Evolutionary conservation across 1,140 invertebrate genomes (phyloP).

Genomic region (Ooceraea biroi): DNA sequence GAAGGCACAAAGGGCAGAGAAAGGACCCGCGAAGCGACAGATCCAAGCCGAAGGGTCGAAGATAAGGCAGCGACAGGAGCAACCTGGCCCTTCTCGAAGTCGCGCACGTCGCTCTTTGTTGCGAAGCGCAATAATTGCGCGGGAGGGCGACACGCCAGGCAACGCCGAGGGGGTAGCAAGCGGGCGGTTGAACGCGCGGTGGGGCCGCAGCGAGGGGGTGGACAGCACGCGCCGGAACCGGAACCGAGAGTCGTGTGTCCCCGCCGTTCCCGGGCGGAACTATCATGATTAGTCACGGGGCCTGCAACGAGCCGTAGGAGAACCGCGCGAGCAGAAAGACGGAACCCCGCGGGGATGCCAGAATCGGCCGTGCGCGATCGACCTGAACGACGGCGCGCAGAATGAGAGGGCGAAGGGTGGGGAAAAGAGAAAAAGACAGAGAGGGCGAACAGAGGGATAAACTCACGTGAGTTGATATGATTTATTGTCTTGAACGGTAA

Average conservation of each 20-base stretch:
- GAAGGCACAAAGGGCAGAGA: slow-evolving; percentile 13
- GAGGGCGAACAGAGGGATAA: slow-evolving; percentile 3
- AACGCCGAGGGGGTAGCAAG: slow-evolving; percentile 23
- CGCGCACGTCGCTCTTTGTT: slow-evolving; percentile 74
- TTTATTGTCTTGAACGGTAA: slow-evolving; percentile 19
- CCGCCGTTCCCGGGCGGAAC: slow-evolving; percentile 85
- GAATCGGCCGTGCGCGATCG: slow-evolving; percentile 68
- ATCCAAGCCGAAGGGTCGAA: slow-evolving; percentile 53
- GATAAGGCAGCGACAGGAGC: slow-evolving; percentile 67
- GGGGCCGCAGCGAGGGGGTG: slow-evolving; percentile 51
- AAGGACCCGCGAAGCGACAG: slow-evolving; percentile 36
- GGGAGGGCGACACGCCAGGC: slow-evolving; percentile 73
- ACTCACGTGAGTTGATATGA: slow-evolving; percentile 6
- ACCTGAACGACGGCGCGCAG: slow-evolving; percentile 64
- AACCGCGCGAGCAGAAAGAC: slow-evolving; percentile 67
- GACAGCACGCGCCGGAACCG: slow-evolving; percentile 86
- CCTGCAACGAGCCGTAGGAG: slow-evolving; percentile 78
- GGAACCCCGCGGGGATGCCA: slow-evolving; percentile 44
- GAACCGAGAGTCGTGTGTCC: slow-evolving; percentile 86
- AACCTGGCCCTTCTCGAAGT: slow-evolving; percentile 59
- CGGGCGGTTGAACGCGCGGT: slow-evolving; percentile 31
- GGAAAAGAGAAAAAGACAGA: neutral
- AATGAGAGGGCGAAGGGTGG: slow-evolving; percentile 32
- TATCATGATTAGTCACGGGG: slow-evolving; percentile 86
- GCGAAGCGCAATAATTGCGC: slow-evolving; percentile 82